phyloP scores from a whole-genome alignment of 2,888 invertebrate genomes.

The Pammene aurita region DNA sequence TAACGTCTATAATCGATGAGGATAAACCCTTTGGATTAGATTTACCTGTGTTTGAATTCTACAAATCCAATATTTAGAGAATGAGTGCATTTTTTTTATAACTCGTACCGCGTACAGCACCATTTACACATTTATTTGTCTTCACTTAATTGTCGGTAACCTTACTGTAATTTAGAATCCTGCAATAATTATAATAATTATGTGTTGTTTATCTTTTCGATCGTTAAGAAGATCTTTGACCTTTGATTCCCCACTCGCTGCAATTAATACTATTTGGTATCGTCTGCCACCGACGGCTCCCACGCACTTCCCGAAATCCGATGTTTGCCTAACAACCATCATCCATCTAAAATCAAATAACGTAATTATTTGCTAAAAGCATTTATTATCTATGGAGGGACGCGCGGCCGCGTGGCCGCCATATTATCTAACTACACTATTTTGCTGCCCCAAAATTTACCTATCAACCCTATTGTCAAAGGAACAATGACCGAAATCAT shows the following conservation, averaged over 20 bases:
- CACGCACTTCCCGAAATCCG: conserved; percentile 51
- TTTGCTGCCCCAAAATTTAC: conserved; percentile 35
- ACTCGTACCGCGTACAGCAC: no score
- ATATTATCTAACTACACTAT: conserved; percentile 48
- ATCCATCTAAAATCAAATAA: conserved; percentile 81
- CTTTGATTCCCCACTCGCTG: neutral
- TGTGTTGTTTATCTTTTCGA: neutral
- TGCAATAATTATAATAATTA: no score
- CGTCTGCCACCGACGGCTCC: conserved; percentile 20
- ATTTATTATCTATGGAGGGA: conserved; percentile 78
- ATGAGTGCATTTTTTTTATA: no score
- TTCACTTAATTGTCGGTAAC: no score
- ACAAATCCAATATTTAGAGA: no score
- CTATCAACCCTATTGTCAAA: conserved; percentile 32
- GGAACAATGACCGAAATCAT: conserved; percentile 36
- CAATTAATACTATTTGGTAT: conserved; percentile 21
- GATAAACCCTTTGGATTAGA: no score
- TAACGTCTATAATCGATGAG: no score
- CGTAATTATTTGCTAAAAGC: conserved; percentile 81
- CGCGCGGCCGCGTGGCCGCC: conserved; percentile 71
- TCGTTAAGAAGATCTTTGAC: conserved; percentile 5
- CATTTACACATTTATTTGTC: no score
- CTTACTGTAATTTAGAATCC: no score
- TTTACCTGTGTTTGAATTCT: no score
- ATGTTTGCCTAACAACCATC: conserved; percentile 76